phyloP scores from a whole-genome alignment of 2,888 invertebrate genomes.

The Isotomurus palustris region DNA sequence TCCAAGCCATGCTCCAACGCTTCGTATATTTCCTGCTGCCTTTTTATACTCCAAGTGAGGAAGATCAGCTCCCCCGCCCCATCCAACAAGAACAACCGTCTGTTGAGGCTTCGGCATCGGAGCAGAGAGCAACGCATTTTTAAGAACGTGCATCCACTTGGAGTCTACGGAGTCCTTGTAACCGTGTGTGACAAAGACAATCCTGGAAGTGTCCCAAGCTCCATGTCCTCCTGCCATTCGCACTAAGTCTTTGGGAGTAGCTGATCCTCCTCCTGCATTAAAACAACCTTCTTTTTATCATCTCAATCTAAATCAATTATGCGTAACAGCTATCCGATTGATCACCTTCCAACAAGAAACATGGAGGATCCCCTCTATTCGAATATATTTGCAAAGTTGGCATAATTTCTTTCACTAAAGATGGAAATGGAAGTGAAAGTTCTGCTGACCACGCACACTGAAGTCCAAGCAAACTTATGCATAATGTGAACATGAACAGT shows the following conservation, averaged over 20 bases:
- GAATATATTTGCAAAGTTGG: conserved; percentile 27
- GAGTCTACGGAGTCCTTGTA: conserved; percentile 25
- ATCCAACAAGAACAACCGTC: conserved; percentile 18
- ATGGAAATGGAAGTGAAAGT: conserved; percentile 25
- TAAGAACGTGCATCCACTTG: conserved; percentile 28
- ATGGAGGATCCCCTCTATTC: conserved; percentile 21
- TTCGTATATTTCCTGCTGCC: conserved; percentile 31
- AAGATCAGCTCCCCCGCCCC: conserved; percentile 28
- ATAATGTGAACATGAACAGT: too few relatives aligned
- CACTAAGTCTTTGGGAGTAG: conserved; percentile 20
- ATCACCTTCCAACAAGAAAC: conserved; percentile 23
- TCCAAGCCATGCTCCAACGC: conserved; percentile 29
- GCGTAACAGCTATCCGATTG: too few relatives aligned
- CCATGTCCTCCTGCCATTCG: conserved; percentile 25
- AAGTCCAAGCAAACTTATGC: too few relatives aligned
- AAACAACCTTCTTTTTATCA: too few relatives aligned
- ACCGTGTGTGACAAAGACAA: conserved; percentile 31
- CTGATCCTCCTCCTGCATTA: conserved; percentile 10
- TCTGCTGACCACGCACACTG: too few relatives aligned
- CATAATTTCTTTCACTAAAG: conserved; percentile 15
- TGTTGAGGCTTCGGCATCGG: conserved; percentile 19
- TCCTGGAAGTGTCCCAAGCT: conserved; percentile 15
- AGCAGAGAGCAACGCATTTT: conserved; percentile 25
- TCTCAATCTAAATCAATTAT: too few relatives aligned
- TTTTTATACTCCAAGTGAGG: conserved; percentile 25